Conservation (phyloP, 2,888 invertebrate genomes). For the Phytoseiulus persimilis region DNA sequence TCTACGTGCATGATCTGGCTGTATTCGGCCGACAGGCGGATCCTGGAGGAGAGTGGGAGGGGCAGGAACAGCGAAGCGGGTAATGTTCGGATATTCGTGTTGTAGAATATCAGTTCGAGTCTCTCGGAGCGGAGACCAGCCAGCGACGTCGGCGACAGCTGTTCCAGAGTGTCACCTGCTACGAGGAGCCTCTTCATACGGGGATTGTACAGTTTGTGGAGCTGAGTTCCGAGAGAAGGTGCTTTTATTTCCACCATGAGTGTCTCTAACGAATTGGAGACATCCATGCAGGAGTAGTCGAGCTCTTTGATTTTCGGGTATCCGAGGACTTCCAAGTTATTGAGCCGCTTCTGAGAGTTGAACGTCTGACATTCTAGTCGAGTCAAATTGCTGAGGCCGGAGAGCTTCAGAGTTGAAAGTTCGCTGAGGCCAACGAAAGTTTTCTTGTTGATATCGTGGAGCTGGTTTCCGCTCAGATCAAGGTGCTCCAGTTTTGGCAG, state of each 20-base stretch:
- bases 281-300: conserved; percentile 68
- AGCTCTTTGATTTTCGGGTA: conserved; percentile 74
- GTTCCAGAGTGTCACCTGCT: conserved; percentile 64
- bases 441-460: conserved; percentile 64
- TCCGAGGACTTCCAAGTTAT: conserved; percentile 62
- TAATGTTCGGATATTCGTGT: conserved; percentile 67
- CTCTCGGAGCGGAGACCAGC: conserved; percentile 62
- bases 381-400: conserved; percentile 61
- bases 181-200: conserved; percentile 65
- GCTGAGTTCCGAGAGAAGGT: conserved; percentile 61
- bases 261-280: conserved; percentile 62
- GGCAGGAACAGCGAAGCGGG: conserved; percentile 77
- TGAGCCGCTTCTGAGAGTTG: conserved; percentile 62
- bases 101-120: conserved; percentile 65
- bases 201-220: conserved; percentile 69
- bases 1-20: conserved; percentile 67
- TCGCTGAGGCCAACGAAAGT: conserved; percentile 66
- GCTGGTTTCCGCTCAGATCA: conserved; percentile 75
- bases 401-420: conserved; percentile 58
- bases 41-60: conserved; percentile 71
- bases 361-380: conserved; percentile 76
- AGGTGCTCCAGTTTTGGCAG: conserved; percentile 63
- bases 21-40: conserved; percentile 68
- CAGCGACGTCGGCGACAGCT: conserved; percentile 70
- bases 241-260: conserved; percentile 80